Percentiles rank a stretch among this genome's conserved stretches.
Conservation (phyloP, 2,888 invertebrate genomes). For the Pandemis cinnamomeana region DNA sequence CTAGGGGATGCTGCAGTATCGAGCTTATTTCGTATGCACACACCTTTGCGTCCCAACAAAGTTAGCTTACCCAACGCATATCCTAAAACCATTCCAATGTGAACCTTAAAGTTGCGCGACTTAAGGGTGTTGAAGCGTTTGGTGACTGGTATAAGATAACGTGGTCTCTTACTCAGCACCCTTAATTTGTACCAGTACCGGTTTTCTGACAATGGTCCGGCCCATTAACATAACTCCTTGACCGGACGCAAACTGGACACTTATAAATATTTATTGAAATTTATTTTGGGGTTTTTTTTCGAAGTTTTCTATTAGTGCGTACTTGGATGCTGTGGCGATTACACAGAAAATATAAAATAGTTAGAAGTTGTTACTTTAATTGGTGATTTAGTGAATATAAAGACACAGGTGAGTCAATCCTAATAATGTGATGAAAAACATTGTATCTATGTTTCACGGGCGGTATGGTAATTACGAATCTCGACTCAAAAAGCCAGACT, state of each 20-base stretch:
- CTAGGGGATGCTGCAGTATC: conserved; percentile 76
- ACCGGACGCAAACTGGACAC: conserved; percentile 72
- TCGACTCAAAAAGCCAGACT: too few species aligned
- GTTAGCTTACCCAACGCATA: conserved; percentile 38
- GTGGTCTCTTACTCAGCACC: conserved; percentile 67
- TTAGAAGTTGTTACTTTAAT: neutral
- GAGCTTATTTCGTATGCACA: conserved; percentile 78
- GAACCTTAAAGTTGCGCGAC: conserved; percentile 47
- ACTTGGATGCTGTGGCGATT: conserved; percentile 55
- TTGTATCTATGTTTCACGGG: too few species aligned
- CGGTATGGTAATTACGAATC: too few species aligned
- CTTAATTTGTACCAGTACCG: conserved; percentile 78
- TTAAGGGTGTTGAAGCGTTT: conserved; percentile 42
- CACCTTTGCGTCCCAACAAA: conserved; percentile 70
- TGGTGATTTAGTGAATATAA: neutral
- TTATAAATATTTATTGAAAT: conserved; percentile 79
- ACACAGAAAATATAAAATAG: conserved; percentile 15
- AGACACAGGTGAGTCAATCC: neutral
- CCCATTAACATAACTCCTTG: conserved; percentile 83
- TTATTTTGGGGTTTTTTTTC: conserved; percentile 52
- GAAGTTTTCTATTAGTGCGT: conserved; percentile 61
- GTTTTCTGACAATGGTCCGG: conserved; percentile 73
- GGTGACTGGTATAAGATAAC: conserved; percentile 35
- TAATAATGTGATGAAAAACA: too few species aligned
- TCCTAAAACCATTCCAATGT: conserved; percentile 45